Percentiles rank a stretch among this genome's conserved stretches.
phyloP scores from a whole-genome alignment of 2,888 invertebrate genomes.

The Byasa hedistus region DNA sequence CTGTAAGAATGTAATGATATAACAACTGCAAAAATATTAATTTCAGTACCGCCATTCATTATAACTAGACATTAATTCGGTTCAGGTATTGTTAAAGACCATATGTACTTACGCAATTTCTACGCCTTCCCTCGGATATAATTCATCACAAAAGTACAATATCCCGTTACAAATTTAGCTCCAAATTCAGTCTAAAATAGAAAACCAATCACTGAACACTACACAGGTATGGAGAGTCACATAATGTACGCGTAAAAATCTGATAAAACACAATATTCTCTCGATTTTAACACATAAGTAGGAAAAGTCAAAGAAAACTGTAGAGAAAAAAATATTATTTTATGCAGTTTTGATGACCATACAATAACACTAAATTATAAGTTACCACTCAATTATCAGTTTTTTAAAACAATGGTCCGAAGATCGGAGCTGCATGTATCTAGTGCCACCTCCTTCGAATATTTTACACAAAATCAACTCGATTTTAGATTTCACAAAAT shows the following conservation, averaged over 20 bases:
- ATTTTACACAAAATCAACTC: conserved; percentile 65
- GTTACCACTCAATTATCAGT: conserved; percentile 48
- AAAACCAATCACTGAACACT: conserved; percentile 55
- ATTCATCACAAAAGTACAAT: conserved; percentile 60
- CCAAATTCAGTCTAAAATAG: conserved; percentile 69
- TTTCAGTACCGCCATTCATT: not conserved
- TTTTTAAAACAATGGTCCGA: conserved; percentile 52
- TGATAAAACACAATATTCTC: conserved; percentile 45
- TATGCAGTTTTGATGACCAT: conserved; percentile 35
- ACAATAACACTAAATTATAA: conserved; percentile 27
- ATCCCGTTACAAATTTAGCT: conserved; percentile 60
- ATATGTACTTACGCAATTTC: conserved; percentile 71
- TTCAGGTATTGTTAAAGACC: conserved; percentile 2
- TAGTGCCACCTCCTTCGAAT: conserved; percentile 54
- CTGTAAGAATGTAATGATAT: not conserved
- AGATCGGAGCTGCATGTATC: conserved; percentile 53
- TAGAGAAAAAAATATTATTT: conserved; percentile 47
- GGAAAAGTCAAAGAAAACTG: conserved; percentile 55
- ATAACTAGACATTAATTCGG: not conserved
- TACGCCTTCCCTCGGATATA: conserved; percentile 49
- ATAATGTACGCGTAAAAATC: conserved; percentile 49
- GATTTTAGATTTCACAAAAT: conserved; percentile 69
- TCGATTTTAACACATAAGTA: conserved; percentile 40
- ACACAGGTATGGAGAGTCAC: conserved; percentile 50
- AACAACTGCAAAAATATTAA: not conserved